A percentile compares a stretch with the other conserved stretches of the same genome.
phyloP scores from a whole-genome alignment of 2,797 vertebrate genomes.

The Sebastes kiyomatsui region DNA sequence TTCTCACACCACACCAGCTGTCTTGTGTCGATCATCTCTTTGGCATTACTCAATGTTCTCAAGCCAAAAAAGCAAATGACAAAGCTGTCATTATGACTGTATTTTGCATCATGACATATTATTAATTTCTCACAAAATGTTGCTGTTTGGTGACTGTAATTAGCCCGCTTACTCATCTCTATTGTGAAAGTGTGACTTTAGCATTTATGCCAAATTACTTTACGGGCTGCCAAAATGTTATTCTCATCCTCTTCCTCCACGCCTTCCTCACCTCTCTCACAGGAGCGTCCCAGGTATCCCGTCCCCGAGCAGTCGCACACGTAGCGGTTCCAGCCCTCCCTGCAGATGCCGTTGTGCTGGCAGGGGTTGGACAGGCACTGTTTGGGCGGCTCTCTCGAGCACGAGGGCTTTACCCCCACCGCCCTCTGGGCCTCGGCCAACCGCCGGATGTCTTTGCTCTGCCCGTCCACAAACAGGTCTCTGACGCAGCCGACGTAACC shows the following conservation, averaged over 20 bases:
- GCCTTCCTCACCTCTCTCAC: slow-evolving; percentile 91
- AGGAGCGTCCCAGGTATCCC: slow-evolving; percentile 94
- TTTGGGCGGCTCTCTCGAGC: slow-evolving; percentile 93
- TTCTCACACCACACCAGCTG: slow-evolving; percentile 41
- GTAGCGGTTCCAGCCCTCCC: slow-evolving; percentile 98
- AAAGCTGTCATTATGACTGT: slow-evolving; percentile 39
- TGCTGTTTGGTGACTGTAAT: slow-evolving; percentile 40
- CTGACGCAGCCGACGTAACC: slow-evolving; percentile 98
- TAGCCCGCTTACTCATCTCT: slow-evolving; percentile 41
- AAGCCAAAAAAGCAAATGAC: slow-evolving; percentile 49
- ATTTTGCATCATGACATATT: slow-evolving; percentile 42
- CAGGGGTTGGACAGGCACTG: slow-evolving; percentile 98
- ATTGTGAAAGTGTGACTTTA: slow-evolving; percentile 28
- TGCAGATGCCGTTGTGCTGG: slow-evolving; percentile 94
- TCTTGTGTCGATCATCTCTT: slow-evolving; percentile 45
- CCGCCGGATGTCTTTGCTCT: slow-evolving; percentile 97
- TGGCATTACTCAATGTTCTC: slow-evolving; percentile 51
- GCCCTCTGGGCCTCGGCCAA: slow-evolving; percentile 95
- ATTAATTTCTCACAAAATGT: slow-evolving; percentile 30
- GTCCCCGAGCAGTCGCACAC: slow-evolving; percentile 98
- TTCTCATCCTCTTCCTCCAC: not conserved
- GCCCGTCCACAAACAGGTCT: slow-evolving; percentile 97
- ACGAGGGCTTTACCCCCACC: slow-evolving; percentile 96
- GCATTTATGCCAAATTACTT: slow-evolving; percentile 13
- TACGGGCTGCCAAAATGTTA: slow-evolving; percentile 1